These are phyloP conservation scores for Platerodrilus igneus DNA, from an alignment of 2,888 invertebrate species.

Conservation along the genomic window DNA sequence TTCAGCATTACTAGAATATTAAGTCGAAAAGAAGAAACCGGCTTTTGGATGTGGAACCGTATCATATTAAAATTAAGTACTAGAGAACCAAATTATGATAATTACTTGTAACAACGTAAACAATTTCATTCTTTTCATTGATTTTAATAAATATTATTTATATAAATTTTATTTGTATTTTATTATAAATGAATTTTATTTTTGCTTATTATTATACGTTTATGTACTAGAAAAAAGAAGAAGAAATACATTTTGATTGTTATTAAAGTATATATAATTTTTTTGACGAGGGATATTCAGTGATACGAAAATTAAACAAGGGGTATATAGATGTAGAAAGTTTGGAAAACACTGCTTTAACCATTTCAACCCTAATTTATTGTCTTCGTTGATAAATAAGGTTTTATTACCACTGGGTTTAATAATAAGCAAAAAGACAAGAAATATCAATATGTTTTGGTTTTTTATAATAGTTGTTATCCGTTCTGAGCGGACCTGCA, in stretches of 20 bases:
- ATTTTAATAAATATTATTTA: slow-evolving; percentile 8
- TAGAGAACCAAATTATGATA: slow-evolving; percentile 3
- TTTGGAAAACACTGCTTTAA: slow-evolving; percentile 14
- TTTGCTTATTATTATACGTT: slow-evolving; percentile 8
- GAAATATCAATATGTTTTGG: too few relatives aligned
- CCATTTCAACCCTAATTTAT: too few relatives aligned
- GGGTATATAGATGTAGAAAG: slow-evolving; percentile 11
- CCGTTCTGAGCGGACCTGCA: too few relatives aligned
- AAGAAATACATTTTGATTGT: slow-evolving; percentile 10
- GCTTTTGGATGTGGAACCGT: slow-evolving; percentile 4
- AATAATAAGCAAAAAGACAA: too few relatives aligned
- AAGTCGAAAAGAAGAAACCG: slow-evolving; percentile 10
- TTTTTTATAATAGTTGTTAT: too few relatives aligned
- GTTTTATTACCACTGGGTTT: too few relatives aligned
- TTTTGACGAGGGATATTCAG: slow-evolving; percentile 11
- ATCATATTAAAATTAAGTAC: slow-evolving; percentile 5
- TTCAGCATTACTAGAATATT: slow-evolving; percentile 13
- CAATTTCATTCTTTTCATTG: slow-evolving; percentile 8
- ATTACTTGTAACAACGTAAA: too few relatives aligned
- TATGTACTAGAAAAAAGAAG: slow-evolving; percentile 6
- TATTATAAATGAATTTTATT: too few relatives aligned
- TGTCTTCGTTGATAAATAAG: too few relatives aligned
- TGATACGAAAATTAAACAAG: slow-evolving; percentile 8
- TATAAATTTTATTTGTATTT: slow-evolving; percentile 9
- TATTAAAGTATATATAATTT: slow-evolving; percentile 12